A percentile compares a stretch with the other conserved stretches of the same genome.
Evolutionary conservation across 2,797 vertebrate species (phyloP).

Genomic region (Aulostomus chinensis): DNA sequence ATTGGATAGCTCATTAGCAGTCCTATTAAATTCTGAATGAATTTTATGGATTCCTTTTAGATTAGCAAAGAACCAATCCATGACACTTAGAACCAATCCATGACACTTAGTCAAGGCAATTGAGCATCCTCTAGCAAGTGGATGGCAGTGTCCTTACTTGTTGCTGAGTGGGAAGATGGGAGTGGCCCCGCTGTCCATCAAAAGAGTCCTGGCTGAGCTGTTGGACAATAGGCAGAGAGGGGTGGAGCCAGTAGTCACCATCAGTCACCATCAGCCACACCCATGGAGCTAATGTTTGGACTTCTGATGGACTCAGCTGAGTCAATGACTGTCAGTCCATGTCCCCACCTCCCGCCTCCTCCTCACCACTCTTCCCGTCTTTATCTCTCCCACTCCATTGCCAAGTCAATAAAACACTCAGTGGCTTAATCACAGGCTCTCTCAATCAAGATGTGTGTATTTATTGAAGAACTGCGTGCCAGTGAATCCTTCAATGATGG

Average conservation of each 20-base stretch:
- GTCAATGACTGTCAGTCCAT: slow-evolving; percentile 79
- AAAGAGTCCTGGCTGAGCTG: slow-evolving; percentile 27
- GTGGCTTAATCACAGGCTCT: slow-evolving; percentile 31
- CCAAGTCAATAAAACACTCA: slow-evolving; percentile 63
- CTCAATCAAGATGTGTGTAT: slow-evolving; percentile 24
- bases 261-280: slow-evolving; percentile 68
- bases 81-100: not conserved
- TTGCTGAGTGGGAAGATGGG: slow-evolving; percentile 37
- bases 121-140: slow-evolving; percentile 1
- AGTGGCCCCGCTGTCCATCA: slow-evolving; percentile 58
- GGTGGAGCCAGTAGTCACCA: slow-evolving; percentile 63
- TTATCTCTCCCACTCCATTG: slow-evolving; percentile 30
- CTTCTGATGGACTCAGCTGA: slow-evolving; percentile 70
- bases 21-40: not conserved
- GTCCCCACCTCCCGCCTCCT: slow-evolving; percentile 33
- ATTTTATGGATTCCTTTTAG: slow-evolving; percentile 3
- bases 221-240: slow-evolving; percentile 58
- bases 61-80: not conserved
- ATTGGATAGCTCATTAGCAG: slow-evolving; percentile 11
- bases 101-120: not conserved
- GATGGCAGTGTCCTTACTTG: not conserved
- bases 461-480: slow-evolving; percentile 19
- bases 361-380: slow-evolving; percentile 33
- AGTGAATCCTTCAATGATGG: slow-evolving; percentile 5
- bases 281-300: slow-evolving; percentile 60